Base-by-base conservation (phyloP, 2,888 invertebrate genomes). In the Eristalinus sepulchralis region DNA sequence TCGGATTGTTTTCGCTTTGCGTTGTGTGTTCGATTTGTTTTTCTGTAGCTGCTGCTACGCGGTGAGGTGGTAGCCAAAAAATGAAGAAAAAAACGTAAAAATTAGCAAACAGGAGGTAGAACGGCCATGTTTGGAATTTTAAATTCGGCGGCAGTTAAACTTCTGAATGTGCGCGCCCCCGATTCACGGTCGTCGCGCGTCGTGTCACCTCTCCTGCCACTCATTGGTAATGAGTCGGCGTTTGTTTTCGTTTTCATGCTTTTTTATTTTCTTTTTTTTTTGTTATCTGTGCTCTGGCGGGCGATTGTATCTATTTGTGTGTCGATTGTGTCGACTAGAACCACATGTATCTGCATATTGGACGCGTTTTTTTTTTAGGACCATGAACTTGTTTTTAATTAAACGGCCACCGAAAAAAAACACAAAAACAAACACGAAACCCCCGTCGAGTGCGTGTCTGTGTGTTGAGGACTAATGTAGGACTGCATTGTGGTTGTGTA, bases 101-200 rank as follows among this genome's bases (percentile, higher is more conserved):
- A 76, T 76, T 76, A 76, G 36, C 36, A 62, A 68, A 75, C 33
- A 36, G 57, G 39, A 70, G 36, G 64, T 36, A 17, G 36, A 24
- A 36, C 39, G n/a, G 62, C 27, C 64, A 47, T 59, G 81, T 76
- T 82, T 82, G 67, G 80, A 81, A 81, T 81, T 67, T 81, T 75
- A 55, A 81, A 81, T 81, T 73, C 39, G 31, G 57, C 73, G 62
- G 53, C 72, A 47, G 47, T 47, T 47, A 47, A 66, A 80, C 66
- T 59, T 67, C 11, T 57, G 57, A 24, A 27, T 13, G 57, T 57
- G 17, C 24, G 57, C 24, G 57, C 57, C 13, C 57, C 57, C 57
- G 57, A 57, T 57, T 57, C 57, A 57, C 57, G 57, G 57, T 47
- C 47, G 27, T 27, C 27, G 27, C 27, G 47, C 47, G 8, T 47